Percentiles rank a stretch among this genome's conserved stretches.
Evolutionary conservation across 2,113 vertebrate genomes (phyloP).

Genomic region (Calyptomena viridis): DNA sequence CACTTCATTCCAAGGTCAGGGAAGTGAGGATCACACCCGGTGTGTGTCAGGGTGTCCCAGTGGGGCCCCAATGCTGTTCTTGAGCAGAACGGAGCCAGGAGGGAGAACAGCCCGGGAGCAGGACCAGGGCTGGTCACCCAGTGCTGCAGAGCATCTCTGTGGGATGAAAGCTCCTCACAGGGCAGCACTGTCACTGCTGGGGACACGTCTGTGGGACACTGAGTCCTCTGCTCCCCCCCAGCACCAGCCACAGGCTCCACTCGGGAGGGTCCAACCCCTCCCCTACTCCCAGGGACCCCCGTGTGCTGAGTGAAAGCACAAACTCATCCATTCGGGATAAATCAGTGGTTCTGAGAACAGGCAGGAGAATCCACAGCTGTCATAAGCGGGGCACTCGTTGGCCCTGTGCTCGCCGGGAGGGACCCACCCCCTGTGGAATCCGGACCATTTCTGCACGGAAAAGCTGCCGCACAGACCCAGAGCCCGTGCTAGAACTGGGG

Average conservation of each 20-base stretch:
- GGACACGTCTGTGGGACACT: not conserved
- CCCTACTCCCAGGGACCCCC: not conserved
- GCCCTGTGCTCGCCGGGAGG: not conserved
- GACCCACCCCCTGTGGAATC: not conserved
- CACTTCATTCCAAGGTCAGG: not conserved
- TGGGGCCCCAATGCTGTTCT: not conserved
- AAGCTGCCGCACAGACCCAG: not conserved
- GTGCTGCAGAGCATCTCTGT: fast-evolving
- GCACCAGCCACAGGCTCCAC: not conserved
- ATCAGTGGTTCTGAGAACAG: not conserved
- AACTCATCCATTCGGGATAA: fast-evolving
- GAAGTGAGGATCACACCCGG: not conserved
- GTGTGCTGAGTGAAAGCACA: not conserved
- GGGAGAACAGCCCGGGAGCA: not conserved
- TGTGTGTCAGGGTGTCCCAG: not conserved
- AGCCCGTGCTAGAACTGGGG: not conserved
- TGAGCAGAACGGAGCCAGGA: not conserved
- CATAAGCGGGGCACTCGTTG: fast-evolving
- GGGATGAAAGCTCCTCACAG: not conserved
- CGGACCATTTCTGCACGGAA: not conserved
- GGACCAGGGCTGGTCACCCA: not conserved
- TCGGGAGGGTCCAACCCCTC: not conserved
- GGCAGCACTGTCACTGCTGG: not conserved
- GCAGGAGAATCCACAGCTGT: not conserved
- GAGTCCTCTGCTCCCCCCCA: fast-evolving